Evolutionary conservation across 2,797 vertebrate genomes (phyloP), one percentile per base, ranked within the genome.

Genomic region (Setipinna tenuifilis): DNA sequence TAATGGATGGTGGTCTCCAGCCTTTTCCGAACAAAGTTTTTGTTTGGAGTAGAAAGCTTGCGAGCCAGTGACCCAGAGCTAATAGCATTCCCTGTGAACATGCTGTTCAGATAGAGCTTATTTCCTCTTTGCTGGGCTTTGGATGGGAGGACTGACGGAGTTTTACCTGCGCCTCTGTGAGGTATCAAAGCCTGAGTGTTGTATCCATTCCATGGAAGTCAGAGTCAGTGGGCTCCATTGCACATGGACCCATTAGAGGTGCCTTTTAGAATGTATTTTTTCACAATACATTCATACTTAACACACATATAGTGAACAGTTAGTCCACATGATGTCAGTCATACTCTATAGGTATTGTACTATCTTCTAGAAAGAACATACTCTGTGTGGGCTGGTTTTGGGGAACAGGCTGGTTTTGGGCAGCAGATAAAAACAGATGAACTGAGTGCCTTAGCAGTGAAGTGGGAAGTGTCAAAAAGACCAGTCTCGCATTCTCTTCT

Each of bases 11-110:
- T 82, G 83, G 78, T 89, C 83, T 89, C 62, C 81, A 87, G 89
- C 85, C 85, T 90, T 90, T 88, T 88, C 86, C 85, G 89, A 89
- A 83, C 91, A 92, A 71, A 88, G 89, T 90, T 78, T 92, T 84
- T 87, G 88, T 87, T 88, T 87, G 62, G 46, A 90, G 85, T 80
- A 84, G 85, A 89, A 91, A 35, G 89, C 83, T 84, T 78, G 71
- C 17, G 19, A 89, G n/a, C 84, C 87, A n/a, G 85, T 90, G 87
- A 91, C 86, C 88, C 87, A 58, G 85, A 90, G 86, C 88, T 88
- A 88, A 90, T 87, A 84, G 89, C 87, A 85, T 91, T 91, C 87
- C 82, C 87, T 81, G 83, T 88, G 87, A 90, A 85, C 85, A 88
- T 87, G 90, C 89, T 87, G 90, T 89, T 89, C 87, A 88, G 85